phyloP scores from a whole-genome alignment of 2,797 vertebrate genomes.

The Typhlichthys eigenmanni region DNA sequence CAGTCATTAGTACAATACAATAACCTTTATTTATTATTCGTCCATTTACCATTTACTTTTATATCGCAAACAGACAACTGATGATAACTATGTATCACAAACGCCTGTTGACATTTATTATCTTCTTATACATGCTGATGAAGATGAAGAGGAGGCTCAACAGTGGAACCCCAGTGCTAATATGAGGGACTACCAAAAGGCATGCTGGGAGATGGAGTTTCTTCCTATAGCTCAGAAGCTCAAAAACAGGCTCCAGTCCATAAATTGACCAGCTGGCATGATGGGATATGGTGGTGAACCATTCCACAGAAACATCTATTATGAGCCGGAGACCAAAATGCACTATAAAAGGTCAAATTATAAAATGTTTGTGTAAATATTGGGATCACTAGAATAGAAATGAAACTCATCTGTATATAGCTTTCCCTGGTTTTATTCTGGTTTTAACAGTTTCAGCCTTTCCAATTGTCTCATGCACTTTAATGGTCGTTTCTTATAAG shows the following conservation, averaged over 20 bases:
- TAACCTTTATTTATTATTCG: too few species aligned
- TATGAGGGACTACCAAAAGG: slow-evolving; percentile 75
- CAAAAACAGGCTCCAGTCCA: slow-evolving; percentile 71
- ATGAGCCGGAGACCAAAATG: not conserved
- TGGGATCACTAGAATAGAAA: not conserved
- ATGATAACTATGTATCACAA: too few species aligned
- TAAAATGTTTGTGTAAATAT: slow-evolving; percentile 1
- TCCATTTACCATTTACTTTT: slow-evolving; percentile 13
- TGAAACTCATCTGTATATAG: too few species aligned
- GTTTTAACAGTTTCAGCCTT: not conserved
- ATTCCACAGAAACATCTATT: slow-evolving; percentile 4
- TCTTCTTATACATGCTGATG: too few species aligned
- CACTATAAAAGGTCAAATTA: not conserved
- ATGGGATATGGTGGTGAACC: not conserved
- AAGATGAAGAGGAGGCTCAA: slow-evolving; percentile 82
- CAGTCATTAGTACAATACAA: slow-evolving; percentile 17
- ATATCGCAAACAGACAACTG: slow-evolving; percentile 21
- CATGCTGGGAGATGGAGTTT: slow-evolving; percentile 91
- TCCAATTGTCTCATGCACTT: slow-evolving; percentile 43
- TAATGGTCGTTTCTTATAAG: slow-evolving; percentile 6
- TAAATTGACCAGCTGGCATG: slow-evolving; percentile 18
- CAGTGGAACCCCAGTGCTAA: slow-evolving; percentile 74
- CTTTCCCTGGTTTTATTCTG: not conserved
- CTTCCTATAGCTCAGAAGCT: slow-evolving; percentile 88
- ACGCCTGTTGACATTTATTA: too few species aligned